A percentile compares a stretch with the other conserved stretches of the same genome.
Conservation (phyloP, 2,797 vertebrate species). For the Sebastiscus albofasciatus region DNA sequence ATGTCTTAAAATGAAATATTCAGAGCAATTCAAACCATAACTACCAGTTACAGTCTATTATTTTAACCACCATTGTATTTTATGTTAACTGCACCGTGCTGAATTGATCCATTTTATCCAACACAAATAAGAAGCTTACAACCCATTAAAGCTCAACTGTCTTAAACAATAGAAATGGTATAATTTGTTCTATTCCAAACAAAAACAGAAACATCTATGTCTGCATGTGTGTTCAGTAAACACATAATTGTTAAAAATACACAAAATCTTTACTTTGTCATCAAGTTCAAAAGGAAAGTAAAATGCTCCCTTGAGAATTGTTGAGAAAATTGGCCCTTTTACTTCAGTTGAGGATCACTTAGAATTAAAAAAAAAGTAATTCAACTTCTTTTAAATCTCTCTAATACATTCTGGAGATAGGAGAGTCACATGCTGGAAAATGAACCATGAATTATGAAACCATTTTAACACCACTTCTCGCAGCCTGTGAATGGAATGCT, state of each 20-base stretch:
- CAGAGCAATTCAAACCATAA: neutral
- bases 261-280: conserved; percentile 5
- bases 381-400: conserved; percentile 45
- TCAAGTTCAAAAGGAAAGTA: neutral
- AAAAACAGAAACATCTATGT: neutral
- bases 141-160: neutral
- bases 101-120: neutral
- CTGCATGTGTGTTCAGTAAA: neutral
- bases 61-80: neutral
- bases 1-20: neutral
- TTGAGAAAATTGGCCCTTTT: conserved; percentile 9
- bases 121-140: neutral
- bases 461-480: conserved; percentile 50
- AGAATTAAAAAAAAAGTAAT: conserved; percentile 25
- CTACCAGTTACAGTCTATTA: neutral
- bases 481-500: conserved; percentile 50
- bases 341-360: conserved; percentile 32
- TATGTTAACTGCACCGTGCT: neutral
- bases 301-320: neutral
- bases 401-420: conserved; percentile 46
- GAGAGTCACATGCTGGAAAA: conserved; percentile 54
- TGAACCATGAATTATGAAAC: conserved; percentile 62
- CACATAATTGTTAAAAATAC: neutral
- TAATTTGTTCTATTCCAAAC: neutral
- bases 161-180: neutral